Percentiles rank a stretch among this genome's conserved stretches.
phyloP scores from a whole-genome alignment of 2,888 invertebrate genomes.

The Mamestra brassicae region DNA sequence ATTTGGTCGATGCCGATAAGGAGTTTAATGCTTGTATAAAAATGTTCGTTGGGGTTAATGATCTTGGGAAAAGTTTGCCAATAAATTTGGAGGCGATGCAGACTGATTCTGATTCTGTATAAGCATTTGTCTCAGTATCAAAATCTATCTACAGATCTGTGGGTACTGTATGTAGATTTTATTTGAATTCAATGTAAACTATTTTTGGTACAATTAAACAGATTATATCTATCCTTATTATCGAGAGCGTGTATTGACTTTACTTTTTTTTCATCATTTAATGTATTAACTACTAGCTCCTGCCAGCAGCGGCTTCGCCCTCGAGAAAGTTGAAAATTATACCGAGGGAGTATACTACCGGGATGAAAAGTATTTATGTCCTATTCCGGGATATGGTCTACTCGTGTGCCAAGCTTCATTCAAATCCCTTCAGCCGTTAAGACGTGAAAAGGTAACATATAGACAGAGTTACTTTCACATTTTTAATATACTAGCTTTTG shows the following conservation, averaged over 20 bases:
- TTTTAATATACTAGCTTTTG: no score
- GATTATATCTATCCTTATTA: neutral
- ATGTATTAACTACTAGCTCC: no score
- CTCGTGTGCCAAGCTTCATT: no score
- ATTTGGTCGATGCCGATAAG: slow-evolving; percentile 32
- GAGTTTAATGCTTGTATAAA: slow-evolving; percentile 1
- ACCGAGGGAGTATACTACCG: no score
- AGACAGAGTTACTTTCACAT: no score
- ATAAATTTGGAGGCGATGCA: neutral
- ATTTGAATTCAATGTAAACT: neutral
- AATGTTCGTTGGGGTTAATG: slow-evolving; percentile 1
- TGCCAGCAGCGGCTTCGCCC: no score
- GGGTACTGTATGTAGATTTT: neutral
- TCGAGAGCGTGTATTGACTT: neutral
- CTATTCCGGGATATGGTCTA: no score
- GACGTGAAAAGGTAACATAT: no score
- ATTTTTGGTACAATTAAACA: no score
- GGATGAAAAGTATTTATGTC: no score
- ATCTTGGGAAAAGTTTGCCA: neutral
- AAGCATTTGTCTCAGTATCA: neutral
- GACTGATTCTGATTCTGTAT: neutral
- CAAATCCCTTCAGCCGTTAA: no score
- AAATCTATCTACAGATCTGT: neutral
- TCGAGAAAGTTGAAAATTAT: no score
- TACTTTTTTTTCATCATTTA: neutral